Evolutionary conservation across 2,113 vertebrate genomes (phyloP).

Genomic region (Numenius arquata): DNA sequence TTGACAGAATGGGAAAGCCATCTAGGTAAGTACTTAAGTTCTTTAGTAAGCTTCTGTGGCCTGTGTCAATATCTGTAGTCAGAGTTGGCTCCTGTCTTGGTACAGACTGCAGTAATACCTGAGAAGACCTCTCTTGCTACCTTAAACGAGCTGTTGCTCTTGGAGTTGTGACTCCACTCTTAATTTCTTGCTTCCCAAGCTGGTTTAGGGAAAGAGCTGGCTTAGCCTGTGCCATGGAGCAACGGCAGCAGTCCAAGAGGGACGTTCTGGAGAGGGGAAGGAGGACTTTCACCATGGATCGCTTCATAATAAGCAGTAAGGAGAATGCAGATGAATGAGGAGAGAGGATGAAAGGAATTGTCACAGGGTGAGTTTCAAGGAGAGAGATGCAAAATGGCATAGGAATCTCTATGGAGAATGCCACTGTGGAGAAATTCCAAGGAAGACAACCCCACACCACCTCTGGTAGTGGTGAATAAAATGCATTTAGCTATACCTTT

Average conservation of each 20-base stretch:
- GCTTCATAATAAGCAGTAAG: neutral
- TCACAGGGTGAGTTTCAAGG: neutral
- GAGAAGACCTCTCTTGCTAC: neutral
- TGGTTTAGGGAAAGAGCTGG: neutral
- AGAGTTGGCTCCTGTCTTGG: neutral
- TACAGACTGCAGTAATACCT: neutral
- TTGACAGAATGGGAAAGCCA: neutral
- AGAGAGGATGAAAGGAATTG: neutral
- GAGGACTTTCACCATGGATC: neutral
- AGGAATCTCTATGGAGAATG: neutral
- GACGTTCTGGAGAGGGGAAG: neutral
- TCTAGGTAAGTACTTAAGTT: neutral
- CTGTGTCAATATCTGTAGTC: neutral
- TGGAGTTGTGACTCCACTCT: neutral
- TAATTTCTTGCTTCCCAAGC: neutral
- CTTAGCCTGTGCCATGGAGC: neutral
- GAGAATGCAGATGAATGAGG: neutral
- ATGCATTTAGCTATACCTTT: neutral
- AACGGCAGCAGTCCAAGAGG: neutral
- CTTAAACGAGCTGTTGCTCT: neutral
- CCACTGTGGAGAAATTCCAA: neutral
- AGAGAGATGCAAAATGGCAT: neutral
- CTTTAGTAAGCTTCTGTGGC: neutral
- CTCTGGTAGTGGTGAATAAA: neutral
- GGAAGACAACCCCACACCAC: neutral